Evolutionary conservation across 2,888 invertebrate genomes (phyloP).

Genomic region (Meandrusa payeni): DNA sequence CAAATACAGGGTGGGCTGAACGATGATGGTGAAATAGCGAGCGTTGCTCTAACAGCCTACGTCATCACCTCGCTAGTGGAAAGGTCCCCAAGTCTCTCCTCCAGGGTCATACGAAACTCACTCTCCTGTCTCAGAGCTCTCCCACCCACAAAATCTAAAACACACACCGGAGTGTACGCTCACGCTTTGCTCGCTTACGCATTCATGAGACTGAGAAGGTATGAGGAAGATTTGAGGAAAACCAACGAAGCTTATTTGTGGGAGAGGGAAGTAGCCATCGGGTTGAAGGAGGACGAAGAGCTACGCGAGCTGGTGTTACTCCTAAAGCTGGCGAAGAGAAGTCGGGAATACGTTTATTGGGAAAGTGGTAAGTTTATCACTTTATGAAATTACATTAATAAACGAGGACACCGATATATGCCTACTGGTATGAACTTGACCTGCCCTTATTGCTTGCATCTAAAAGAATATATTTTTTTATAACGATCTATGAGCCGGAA

Average conservation of each 20-base stretch:
- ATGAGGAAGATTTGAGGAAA: slow-evolving; percentile 50
- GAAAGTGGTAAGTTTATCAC: slow-evolving; percentile 81
- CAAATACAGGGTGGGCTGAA: slow-evolving; percentile 79
- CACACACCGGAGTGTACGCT: slow-evolving; percentile 51
- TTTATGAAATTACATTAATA: too few species aligned
- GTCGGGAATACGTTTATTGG: slow-evolving; percentile 89
- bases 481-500: too few species aligned
- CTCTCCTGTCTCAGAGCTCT: slow-evolving; percentile 81
- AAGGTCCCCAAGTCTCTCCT: slow-evolving; percentile 70
- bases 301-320: slow-evolving; percentile 47
- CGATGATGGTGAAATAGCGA: slow-evolving; percentile 73
- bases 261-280: slow-evolving; percentile 31
- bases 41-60: slow-evolving; percentile 85
- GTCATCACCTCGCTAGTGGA: slow-evolving; percentile 84
- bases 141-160: slow-evolving; percentile 46
- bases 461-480: too few species aligned
- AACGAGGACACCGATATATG: too few species aligned
- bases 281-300: slow-evolving; percentile 52
- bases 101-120: slow-evolving; percentile 74
- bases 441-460: too few species aligned
- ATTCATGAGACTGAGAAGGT: slow-evolving; percentile 48
- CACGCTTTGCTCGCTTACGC: slow-evolving; percentile 57
- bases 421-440: too few species aligned
- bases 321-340: slow-evolving; percentile 52
- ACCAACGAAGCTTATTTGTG: slow-evolving; percentile 44